Percentiles rank a stretch among this genome's conserved stretches.
phyloP scores from a whole-genome alignment of 92 coral and sea anemone species.

The Ricordea florida region DNA sequence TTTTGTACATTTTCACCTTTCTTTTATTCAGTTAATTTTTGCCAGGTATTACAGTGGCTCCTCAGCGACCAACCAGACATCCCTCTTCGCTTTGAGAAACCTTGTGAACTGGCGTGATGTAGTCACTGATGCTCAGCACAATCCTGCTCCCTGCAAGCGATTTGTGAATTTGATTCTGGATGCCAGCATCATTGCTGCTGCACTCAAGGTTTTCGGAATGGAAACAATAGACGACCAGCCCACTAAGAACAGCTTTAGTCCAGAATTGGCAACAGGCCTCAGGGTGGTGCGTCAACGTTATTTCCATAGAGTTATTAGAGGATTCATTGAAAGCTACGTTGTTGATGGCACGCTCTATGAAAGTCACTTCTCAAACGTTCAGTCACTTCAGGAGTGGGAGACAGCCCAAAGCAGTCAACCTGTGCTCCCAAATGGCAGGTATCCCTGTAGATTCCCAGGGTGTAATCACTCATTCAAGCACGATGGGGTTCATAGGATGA shows the following conservation, averaged over 20 bases:
- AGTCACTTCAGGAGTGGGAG: conserved; percentile 59
- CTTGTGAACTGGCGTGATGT: conserved; percentile 60
- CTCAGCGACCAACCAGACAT: conserved; percentile 28
- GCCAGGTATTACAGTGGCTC: conserved; percentile 49
- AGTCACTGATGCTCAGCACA: conserved; percentile 32
- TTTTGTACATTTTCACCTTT: neutral
- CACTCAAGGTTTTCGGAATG: conserved; percentile 60
- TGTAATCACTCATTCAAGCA: conserved; percentile 40
- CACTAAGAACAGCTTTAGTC: neutral
- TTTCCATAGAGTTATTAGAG: neutral
- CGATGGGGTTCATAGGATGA: conserved; percentile 47
- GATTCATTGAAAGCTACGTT: conserved; percentile 34
- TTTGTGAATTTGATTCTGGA: conserved; percentile 47
- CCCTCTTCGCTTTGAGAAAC: conserved; percentile 46
- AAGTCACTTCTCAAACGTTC: conserved; percentile 29
- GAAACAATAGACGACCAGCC: conserved; percentile 2
- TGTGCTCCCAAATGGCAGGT: conserved; percentile 38
- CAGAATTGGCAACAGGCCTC: neutral
- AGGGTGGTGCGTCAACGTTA: conserved; percentile 11
- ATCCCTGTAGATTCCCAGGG: conserved; percentile 59
- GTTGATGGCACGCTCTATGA: conserved; percentile 33
- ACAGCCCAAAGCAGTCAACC: conserved; percentile 25
- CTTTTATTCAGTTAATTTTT: conserved; percentile 52
- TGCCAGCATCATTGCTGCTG: conserved; percentile 57
- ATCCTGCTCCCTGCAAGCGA: conserved; percentile 58